Evolutionary conservation across 2,797 vertebrate species (phyloP).

Genomic region (Myotis findleyi): DNA sequence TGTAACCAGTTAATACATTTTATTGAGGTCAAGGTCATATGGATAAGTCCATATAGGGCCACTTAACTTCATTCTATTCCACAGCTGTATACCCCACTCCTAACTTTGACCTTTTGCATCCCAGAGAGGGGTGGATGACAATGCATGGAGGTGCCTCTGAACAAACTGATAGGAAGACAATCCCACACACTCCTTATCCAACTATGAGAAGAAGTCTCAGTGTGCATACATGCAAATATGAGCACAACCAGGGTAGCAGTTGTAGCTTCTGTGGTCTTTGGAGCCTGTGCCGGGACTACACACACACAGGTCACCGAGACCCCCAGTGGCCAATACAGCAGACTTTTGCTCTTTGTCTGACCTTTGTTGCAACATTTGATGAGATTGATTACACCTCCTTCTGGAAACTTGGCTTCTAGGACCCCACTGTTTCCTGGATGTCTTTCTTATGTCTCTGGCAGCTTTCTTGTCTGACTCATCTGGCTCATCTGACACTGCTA

Average conservation of each 20-base stretch:
- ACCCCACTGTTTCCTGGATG: background rate
- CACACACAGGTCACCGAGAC: background rate
- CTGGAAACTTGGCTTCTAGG: conserved; percentile 15
- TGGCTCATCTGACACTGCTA: background rate
- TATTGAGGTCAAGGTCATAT: background rate
- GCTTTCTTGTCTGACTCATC: background rate
- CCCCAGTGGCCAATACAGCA: background rate
- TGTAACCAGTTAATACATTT: background rate
- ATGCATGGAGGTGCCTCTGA: background rate
- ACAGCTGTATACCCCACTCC: background rate
- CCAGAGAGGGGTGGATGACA: background rate
- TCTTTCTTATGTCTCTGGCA: conserved; percentile 12
- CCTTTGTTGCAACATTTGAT: background rate
- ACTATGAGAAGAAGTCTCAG: background rate
- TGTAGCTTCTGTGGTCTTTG: background rate
- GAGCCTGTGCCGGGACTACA: background rate
- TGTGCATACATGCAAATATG: too few species aligned
- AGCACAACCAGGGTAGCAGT: background rate
- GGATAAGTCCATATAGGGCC: background rate
- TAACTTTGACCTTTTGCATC: background rate
- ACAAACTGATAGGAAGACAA: background rate
- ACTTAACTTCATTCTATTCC: conserved; percentile 9
- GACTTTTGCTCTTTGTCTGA: background rate
- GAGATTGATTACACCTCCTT: background rate
- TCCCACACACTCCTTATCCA: background rate